A percentile compares a stretch with the other conserved stretches of the same genome.
Conservation (phyloP, 1,140 invertebrate genomes). For the Brachionus angularis region DNA sequence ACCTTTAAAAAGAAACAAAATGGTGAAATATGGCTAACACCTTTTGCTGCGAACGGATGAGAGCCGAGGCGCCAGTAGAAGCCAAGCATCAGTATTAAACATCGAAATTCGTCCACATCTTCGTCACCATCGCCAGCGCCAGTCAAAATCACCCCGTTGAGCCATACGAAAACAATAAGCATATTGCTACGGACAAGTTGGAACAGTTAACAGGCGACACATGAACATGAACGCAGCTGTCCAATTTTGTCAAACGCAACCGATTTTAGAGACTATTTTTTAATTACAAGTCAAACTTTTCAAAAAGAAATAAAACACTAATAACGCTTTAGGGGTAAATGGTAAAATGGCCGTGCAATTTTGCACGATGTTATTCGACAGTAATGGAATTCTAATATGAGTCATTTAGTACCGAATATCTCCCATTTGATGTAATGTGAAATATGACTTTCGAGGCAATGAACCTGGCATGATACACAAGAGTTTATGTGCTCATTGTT, state of each 20-base stretch:
- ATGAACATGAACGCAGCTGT: constrained; percentile 58
- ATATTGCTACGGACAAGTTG: constrained; percentile 43
- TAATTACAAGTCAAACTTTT: constrained; percentile 9
- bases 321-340: constrained; percentile 33
- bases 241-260: constrained; percentile 47
- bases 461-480: constrained; percentile 65
- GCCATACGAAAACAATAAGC: background rate
- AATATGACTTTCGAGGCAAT: constrained; percentile 62
- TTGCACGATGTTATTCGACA: constrained; percentile 57
- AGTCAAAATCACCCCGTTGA: background rate
- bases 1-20: background rate
- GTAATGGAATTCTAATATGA: constrained; percentile 52
- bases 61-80: background rate
- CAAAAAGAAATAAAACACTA: constrained; percentile 35
- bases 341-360: constrained; percentile 45
- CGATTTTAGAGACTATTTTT: constrained; percentile 37
- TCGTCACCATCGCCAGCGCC: constrained; percentile 16
- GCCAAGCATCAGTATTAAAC: background rate
- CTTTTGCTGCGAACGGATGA: background rate
- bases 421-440: background rate
- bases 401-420: background rate
- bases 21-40: background rate
- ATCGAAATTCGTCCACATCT: background rate
- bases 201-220: constrained; percentile 57
- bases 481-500: constrained; percentile 65